Base-by-base conservation (phyloP, 2,888 invertebrate species). In the Dinocampus coccinellae region DNA sequence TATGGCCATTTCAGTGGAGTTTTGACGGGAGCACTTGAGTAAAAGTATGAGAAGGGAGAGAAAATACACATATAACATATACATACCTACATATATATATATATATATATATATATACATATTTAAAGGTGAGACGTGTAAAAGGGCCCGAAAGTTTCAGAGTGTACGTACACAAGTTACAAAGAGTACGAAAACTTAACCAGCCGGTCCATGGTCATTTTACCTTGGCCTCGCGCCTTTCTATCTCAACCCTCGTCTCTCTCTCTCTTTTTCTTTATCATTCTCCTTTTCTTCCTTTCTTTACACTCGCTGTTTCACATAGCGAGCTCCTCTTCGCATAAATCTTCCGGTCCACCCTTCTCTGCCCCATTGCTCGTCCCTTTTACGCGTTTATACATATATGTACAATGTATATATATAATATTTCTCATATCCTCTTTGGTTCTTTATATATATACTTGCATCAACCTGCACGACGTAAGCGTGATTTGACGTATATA, bases 181-280 rank as follows among this genome's bases (percentile, higher is more conserved):
- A 60, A n/a, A n/a, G 53, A 57, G 47, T 42, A 72, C 67, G 70
- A 72, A 72, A 74, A 70, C 69, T 68, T 55, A 72, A 67, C 72
- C 58, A 69, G 70, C 72, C 53, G 55, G 70, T 63, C 70, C 63
- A 69, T 60, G 63, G 67, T 72, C 61, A 68, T 75, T n/a, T n/a
- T 73, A 70, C 68, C 68, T 73, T 52, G 69, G 57, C 63, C 66
- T 69, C 70, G 42, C 36, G 42, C 69, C 24, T 63, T 55, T 69
- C 53, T 55, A 63, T 52, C 60, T 53, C 33, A 36, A 57, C 36
- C 58, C 42, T 62, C 36, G 26, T 69, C 22, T 55, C 39, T 69
- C 2, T 57, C 66, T 11, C 24, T 55, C n/a, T 60, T 20, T 16
- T 36, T 34, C 20, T 68, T 58, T 60, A 29, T 67, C 63, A 36